Base-by-base conservation (phyloP, 2,888 invertebrate species). In the Ceramica pisi region DNA sequence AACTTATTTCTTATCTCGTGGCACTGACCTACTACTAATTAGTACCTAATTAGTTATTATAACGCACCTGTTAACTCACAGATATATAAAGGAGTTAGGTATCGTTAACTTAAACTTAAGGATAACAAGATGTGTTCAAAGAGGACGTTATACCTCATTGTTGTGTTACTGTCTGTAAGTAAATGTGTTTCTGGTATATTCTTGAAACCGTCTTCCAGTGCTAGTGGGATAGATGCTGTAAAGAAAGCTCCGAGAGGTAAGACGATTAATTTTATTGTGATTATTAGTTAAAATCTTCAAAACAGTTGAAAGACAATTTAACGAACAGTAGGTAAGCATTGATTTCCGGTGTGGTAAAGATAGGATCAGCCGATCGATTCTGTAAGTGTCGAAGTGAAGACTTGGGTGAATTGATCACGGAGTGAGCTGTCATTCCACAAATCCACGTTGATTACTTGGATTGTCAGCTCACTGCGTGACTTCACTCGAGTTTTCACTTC, bases 201-300 rank as follows among this genome's bases (percentile, higher is more conserved):
- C 84, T 83, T 91, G 8, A 85, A 67, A 26, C 86, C 91, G 6
- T 84, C 91, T 3, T 78, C 88, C 5, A 81, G 87, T 19, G 91
- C 90, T 21, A 90, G 89, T 2, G 93, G 92, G 0, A 71, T 94
- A 46, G 90, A 87, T 67, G 92, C 88, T 26, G 93, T 95, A 2
- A 92, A 88, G 51, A 95, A 95, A 84, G 92, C 95, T 16, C 91
- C 94, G 1, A 87, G 95, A 90, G 92, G 95, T 95, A 89, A 55
- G 41, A n/a, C n/a, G n/a, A n/a, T n/a, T n/a, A n/a, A n/a, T n/a
- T n/a, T n/a, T n/a, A n/a, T n/a, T n/a, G n/a, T n/a, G n/a, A n/a
- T n/a, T 2, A 38, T 38, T 38, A 38, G 35, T 4, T 35, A 35
- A 12, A 38, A 12, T 38, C 10, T 38, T 38, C 38, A 38, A 12